Percentiles rank a stretch among this genome's conserved stretches.
These are phyloP conservation scores for Leistus spinibarbis DNA, from an alignment of 2,888 invertebrate genomes.

Conservation along the genomic window DNA sequence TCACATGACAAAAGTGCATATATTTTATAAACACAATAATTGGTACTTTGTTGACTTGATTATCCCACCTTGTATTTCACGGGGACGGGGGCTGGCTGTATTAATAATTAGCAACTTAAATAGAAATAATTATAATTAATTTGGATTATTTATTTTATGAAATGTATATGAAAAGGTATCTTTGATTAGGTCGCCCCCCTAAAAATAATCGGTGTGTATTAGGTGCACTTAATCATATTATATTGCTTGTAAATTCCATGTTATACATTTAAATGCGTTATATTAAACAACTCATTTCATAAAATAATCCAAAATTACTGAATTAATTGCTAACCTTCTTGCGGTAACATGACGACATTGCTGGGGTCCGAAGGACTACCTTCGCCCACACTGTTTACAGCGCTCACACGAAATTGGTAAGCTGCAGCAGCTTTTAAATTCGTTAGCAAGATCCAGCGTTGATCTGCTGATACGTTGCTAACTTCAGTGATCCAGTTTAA, in stretches of 20 bases:
- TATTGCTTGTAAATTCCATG: background rate
- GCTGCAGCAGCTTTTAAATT: constrained; percentile 92
- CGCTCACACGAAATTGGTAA: constrained; percentile 96
- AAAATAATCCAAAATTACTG: constrained; percentile 5
- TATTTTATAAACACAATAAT: constrained; percentile 13
- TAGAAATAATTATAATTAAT: constrained; percentile 2
- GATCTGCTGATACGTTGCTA: constrained; percentile 80
- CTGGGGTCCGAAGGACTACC: constrained; percentile 90
- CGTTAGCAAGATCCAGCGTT: constrained; percentile 79
- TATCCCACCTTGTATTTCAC: constrained; percentile 32
- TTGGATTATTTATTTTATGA: constrained; percentile 11
- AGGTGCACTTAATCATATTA: background rate
- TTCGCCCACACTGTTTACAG: constrained; percentile 95
- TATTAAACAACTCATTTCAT: constrained; percentile 34
- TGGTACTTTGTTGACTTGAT: constrained; percentile 11
- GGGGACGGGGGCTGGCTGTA: constrained; percentile 21
- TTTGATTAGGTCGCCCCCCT: too few species aligned
- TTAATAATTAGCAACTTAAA: background rate
- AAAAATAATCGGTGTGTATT: background rate
- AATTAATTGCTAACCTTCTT: constrained; percentile 90
- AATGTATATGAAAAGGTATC: constrained; percentile 4
- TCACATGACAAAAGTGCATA: constrained; percentile 6
- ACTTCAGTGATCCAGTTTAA: constrained; percentile 89
- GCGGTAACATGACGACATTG: constrained; percentile 88
- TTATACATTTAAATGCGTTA: background rate